Conservation (phyloP, 2,888 invertebrate species). For the Pseudococcus viburni region DNA sequence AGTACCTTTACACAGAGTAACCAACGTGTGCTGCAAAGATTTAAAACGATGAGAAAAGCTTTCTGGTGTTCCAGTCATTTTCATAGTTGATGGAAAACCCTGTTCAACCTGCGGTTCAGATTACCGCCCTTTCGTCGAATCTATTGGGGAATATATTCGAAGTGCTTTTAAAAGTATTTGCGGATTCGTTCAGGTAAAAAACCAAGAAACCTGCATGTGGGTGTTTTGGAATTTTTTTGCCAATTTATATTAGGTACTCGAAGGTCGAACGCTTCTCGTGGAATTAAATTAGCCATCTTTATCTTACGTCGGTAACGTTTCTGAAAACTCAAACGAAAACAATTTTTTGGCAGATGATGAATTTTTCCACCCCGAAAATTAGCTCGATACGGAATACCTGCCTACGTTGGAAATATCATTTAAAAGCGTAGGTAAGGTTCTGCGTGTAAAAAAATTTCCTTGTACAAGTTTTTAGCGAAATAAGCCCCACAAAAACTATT, state of each 20-base stretch:
- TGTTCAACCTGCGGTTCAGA: conserved; percentile 51
- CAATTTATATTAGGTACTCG: not conserved
- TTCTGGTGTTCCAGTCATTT: conserved; percentile 50
- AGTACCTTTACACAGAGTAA: not conserved
- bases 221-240: not conserved
- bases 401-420: conserved; percentile 1
- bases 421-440: not conserved
- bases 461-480: not conserved
- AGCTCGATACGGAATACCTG: not conserved
- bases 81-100: conserved; percentile 27
- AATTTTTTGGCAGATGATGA: not conserved
- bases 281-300: not conserved
- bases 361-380: not conserved
- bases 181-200: conserved; percentile 5
- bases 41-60: conserved; percentile 51
- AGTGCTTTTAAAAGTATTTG: conserved; percentile 41
- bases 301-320: not conserved
- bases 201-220: not conserved
- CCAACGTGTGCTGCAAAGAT: conserved; percentile 24
- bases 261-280: not conserved
- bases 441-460: not conserved
- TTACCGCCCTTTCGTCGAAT: conserved; percentile 29
- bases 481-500: not conserved
- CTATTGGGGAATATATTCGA: conserved; percentile 26
- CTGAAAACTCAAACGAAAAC: not conserved